phyloP scores from a whole-genome alignment of 2,113 vertebrate species.

The Regulus satrapa region DNA sequence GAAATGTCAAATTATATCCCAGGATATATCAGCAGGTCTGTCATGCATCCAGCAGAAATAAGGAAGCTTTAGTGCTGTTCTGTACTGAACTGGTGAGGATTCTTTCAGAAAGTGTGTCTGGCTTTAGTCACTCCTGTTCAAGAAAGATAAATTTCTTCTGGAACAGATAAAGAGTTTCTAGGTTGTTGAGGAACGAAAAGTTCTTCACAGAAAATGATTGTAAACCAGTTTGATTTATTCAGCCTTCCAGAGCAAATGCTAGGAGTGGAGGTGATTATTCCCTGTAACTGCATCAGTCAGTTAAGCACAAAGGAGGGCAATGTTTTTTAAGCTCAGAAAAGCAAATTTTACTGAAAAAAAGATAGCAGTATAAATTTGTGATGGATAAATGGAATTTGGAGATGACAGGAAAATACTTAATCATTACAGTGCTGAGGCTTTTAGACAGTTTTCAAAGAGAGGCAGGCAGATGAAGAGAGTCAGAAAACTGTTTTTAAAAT shows the following conservation, averaged over 20 bases:
- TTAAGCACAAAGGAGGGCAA: not conserved
- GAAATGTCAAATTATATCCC: not conserved
- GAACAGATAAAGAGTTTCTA: not conserved
- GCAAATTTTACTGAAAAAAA: not conserved
- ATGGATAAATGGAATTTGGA: not conserved
- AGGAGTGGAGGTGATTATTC: not conserved
- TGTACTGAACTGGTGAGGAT: not conserved
- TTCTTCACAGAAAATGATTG: not conserved
- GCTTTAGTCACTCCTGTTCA: not conserved
- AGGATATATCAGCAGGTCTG: not conserved
- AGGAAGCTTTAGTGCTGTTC: not conserved
- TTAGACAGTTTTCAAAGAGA: not conserved
- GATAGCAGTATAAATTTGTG: not conserved
- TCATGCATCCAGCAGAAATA: not conserved
- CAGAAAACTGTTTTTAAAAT: not conserved
- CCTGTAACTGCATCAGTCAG: not conserved
- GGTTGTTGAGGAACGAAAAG: not conserved
- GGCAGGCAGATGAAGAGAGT: accelerated
- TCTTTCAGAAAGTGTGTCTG: not conserved
- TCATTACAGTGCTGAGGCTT: not conserved
- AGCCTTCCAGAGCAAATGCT: not conserved
- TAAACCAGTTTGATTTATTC: not conserved
- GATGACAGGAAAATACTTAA: not conserved
- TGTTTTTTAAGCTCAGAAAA: not conserved
- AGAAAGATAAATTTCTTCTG: not conserved